Evolutionary conservation across 2,113 vertebrate genomes (phyloP).

Genomic region (Petrocephalus microphthalmus): DNA sequence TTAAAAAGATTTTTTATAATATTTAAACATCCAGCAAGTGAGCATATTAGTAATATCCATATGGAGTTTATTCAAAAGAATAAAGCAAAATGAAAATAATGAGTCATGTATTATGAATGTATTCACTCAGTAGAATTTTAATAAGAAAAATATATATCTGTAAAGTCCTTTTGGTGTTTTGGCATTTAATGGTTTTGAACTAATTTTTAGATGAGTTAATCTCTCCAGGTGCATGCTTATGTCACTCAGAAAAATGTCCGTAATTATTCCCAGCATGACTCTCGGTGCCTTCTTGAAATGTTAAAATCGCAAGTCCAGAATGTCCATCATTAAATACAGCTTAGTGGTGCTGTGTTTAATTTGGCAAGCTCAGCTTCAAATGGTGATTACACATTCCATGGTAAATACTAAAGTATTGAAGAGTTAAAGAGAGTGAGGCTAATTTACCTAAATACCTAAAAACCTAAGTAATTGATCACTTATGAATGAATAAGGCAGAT

Average conservation of each 20-base stretch:
- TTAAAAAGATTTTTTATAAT: not conserved
- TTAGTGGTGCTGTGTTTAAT: not conserved
- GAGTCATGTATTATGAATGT: not conserved
- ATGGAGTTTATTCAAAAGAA: not conserved
- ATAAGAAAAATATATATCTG: not conserved
- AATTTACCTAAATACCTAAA: not conserved
- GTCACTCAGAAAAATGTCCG: not conserved
- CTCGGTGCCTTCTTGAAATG: not conserved
- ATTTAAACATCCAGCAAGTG: constrained; percentile 1
- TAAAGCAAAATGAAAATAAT: not conserved
- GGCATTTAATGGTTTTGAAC: not conserved
- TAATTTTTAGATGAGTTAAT: not conserved
- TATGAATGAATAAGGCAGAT: not conserved
- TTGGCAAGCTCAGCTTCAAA: not conserved
- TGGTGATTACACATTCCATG: not conserved
- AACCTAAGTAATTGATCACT: not conserved
- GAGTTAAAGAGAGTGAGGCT: not conserved
- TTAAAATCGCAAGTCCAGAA: not conserved
- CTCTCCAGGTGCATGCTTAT: not conserved
- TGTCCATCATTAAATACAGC: not conserved
- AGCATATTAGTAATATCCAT: not conserved
- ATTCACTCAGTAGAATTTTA: not conserved
- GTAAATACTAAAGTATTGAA: not conserved
- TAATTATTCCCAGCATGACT: not conserved
- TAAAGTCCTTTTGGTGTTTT: not conserved